Conservation (phyloP, 2,888 invertebrate species). For the Synergus umbraculus region DNA sequence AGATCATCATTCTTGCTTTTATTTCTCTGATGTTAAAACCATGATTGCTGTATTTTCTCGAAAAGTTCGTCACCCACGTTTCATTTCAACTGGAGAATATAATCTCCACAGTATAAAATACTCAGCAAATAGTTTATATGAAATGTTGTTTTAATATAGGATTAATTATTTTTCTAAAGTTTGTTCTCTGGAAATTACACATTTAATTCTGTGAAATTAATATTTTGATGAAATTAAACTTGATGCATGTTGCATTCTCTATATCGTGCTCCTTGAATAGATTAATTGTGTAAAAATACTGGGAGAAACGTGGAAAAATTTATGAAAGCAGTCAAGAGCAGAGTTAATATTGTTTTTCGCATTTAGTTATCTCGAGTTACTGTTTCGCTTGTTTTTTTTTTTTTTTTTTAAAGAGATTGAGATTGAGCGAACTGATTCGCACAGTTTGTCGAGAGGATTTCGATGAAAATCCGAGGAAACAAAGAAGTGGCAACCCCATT, state of each 20-base stretch:
- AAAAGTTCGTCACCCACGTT: neutral
- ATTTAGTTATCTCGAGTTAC: neutral
- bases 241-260: neutral
- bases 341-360: neutral
- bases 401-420: neutral
- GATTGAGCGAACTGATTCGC: neutral
- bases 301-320: neutral
- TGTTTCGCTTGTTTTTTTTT: neutral
- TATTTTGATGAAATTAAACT: neutral
- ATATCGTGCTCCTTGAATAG: neutral
- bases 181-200: neutral
- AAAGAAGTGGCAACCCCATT: conserved; percentile 52
- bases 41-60: neutral
- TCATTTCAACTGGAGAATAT: neutral
- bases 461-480: neutral
- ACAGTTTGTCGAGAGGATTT: neutral
- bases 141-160: neutral
- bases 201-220: neutral
- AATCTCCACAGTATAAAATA: neutral
- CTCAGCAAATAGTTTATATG: neutral
- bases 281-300: neutral
- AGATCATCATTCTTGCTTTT: neutral
- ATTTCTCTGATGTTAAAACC: neutral
- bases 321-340: neutral
- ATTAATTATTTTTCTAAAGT: neutral